These are phyloP conservation scores for Sycophila texana DNA, from an alignment of 2,888 invertebrate genomes.

Conservation along the genomic window DNA sequence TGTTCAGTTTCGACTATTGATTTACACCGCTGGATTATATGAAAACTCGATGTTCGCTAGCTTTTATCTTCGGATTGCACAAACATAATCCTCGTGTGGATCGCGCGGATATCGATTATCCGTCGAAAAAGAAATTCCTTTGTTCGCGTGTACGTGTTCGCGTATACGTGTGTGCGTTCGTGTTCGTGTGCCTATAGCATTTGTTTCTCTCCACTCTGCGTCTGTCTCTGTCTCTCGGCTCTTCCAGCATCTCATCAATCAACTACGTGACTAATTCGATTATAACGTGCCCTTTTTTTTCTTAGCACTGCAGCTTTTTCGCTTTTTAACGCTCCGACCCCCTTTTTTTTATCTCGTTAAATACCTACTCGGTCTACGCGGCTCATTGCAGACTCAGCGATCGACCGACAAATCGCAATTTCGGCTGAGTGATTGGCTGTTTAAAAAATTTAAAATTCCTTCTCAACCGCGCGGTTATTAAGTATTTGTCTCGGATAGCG, in stretches of 20 bases:
- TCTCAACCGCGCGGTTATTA: neutral
- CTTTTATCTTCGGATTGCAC: conserved; percentile 14
- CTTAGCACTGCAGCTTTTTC: conserved; percentile 1
- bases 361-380: conserved; percentile 47
- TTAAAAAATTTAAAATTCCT: conserved; percentile 1
- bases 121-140: conserved; percentile 12
- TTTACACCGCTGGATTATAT: conserved; percentile 26
- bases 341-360: conserved; percentile 34
- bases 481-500: neutral
- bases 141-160: neutral
- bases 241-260: conserved; percentile 47
- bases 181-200: conserved; percentile 5
- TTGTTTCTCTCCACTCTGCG: conserved; percentile 35
- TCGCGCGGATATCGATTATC: conserved; percentile 34
- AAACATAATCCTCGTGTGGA: conserved; percentile 18
- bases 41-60: neutral
- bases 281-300: conserved; percentile 37
- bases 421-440: neutral
- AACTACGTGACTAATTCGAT: conserved; percentile 50
- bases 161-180: conserved; percentile 9
- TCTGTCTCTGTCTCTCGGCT: conserved; percentile 50
- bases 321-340: conserved; percentile 22
- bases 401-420: conserved; percentile 25
- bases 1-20: conserved; percentile 6
- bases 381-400: conserved; percentile 13